These are phyloP conservation scores for Nemapogon koenigi DNA, from an alignment of 2,888 invertebrate genomes.

Conservation along the genomic window DNA sequence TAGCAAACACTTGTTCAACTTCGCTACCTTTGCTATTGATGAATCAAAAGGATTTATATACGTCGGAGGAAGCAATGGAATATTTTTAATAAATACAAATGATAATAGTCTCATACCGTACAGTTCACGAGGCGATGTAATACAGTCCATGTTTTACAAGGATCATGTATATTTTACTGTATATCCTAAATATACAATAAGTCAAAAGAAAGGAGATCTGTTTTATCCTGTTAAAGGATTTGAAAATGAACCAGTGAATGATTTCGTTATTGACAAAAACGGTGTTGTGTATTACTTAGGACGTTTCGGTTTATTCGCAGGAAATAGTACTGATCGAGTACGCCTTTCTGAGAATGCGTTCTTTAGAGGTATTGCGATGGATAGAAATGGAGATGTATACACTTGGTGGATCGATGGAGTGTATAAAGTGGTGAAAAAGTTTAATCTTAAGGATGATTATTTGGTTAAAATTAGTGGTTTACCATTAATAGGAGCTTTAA, in stretches of 20 bases:
- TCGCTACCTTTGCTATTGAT: slow-evolving; percentile 45
- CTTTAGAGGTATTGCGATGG: slow-evolving; percentile 40
- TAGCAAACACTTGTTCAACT: slow-evolving; percentile 28
- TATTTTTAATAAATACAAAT: slow-evolving; percentile 31
- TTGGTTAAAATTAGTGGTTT: slow-evolving; percentile 31
- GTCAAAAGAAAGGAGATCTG: slow-evolving; percentile 26
- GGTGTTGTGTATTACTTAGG: slow-evolving; percentile 35
- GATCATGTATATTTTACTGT: slow-evolving; percentile 37
- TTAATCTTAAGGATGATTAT: slow-evolving; percentile 27
- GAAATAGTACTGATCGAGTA: slow-evolving; percentile 25
- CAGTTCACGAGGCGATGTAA: slow-evolving; percentile 39
- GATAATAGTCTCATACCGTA: slow-evolving; percentile 27
- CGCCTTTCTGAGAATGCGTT: slow-evolving; percentile 37
- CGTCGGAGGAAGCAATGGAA: slow-evolving; percentile 42
- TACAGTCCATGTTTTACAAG: slow-evolving; percentile 36
- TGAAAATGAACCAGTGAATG: slow-evolving; percentile 30
- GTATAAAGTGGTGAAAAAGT: slow-evolving; percentile 34
- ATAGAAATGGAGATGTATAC: slow-evolving; percentile 36
- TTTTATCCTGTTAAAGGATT: slow-evolving; percentile 26
- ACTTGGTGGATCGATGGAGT: slow-evolving; percentile 52
- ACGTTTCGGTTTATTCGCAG: slow-evolving; percentile 31
- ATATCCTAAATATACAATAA: slow-evolving; percentile 29
- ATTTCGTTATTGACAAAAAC: slow-evolving; percentile 39
- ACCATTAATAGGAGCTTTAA: slow-evolving; percentile 33
- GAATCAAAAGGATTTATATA: slow-evolving; percentile 38